Conservation (phyloP, 2,797 vertebrate genomes). For the Peromyscus aztecus region DNA sequence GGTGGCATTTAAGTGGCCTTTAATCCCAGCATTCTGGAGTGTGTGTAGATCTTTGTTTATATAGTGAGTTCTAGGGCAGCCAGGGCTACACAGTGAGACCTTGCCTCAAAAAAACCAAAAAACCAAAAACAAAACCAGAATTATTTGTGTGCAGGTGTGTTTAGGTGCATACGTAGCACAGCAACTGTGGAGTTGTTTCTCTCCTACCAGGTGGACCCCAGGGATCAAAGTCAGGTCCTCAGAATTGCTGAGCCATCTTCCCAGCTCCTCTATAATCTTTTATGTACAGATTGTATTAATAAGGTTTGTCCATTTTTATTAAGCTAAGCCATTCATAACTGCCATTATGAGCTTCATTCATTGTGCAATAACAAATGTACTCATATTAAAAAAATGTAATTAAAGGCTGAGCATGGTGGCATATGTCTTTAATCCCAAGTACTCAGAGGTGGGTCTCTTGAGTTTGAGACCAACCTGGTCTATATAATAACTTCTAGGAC, state of each 20-base stretch:
- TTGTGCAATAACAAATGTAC: background rate
- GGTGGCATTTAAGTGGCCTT: too few relatives aligned
- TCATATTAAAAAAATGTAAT: background rate
- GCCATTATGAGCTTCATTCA: background rate
- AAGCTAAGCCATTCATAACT: conserved; percentile 37
- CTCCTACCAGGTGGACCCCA: background rate
- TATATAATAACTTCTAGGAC: background rate
- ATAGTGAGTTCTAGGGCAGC: background rate
- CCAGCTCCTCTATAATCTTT: background rate
- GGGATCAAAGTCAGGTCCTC: background rate
- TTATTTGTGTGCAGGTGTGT: background rate
- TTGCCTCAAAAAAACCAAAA: background rate
- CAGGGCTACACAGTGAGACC: background rate
- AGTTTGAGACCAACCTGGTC: background rate
- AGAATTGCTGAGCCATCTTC: background rate
- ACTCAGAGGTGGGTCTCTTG: background rate
- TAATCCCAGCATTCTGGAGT: background rate
- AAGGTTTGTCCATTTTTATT: background rate
- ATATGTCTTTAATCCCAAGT: background rate
- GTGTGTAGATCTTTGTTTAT: background rate
- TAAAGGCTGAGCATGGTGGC: background rate
- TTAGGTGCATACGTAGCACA: background rate
- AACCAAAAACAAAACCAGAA: background rate
- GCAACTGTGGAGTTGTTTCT: background rate
- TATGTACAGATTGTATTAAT: background rate